Conservation (phyloP, 2,113 vertebrate genomes). For the Fulica atra region DNA sequence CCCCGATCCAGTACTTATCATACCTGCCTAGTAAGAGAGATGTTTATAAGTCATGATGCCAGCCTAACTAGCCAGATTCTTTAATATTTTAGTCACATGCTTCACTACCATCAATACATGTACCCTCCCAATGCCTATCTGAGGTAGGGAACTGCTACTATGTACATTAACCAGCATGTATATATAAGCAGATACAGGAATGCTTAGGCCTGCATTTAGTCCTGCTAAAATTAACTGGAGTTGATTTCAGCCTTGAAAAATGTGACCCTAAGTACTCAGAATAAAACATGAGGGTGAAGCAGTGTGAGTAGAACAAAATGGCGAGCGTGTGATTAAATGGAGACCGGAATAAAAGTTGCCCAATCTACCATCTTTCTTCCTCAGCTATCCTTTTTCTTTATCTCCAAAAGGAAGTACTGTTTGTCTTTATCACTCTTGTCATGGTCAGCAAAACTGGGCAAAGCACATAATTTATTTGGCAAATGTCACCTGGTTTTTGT, state of each 20-base stretch:
- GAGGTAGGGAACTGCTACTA: not conserved
- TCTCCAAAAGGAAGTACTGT: not conserved
- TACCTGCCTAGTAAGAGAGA: not conserved
- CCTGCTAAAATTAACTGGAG: slow-evolving; percentile 1
- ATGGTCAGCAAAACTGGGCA: slow-evolving; percentile 1
- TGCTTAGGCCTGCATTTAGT: not conserved
- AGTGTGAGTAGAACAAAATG: not conserved
- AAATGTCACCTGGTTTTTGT: slow-evolving; percentile 44
- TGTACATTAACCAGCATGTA: not conserved
- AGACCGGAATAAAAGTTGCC: not conserved
- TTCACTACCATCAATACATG: not conserved
- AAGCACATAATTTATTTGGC: slow-evolving; percentile 20
- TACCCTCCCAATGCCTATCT: not conserved
- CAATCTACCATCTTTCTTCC: not conserved
- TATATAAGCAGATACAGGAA: not conserved
- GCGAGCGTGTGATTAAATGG: not conserved
- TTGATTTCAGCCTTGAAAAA: slow-evolving; percentile 28
- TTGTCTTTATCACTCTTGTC: slow-evolving; percentile 3
- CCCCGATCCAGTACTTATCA: not conserved
- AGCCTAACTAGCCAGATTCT: not conserved
- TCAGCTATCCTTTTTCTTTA: not conserved
- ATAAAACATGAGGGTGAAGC: slow-evolving; percentile 10
- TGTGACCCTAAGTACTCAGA: not conserved
- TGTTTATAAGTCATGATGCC: not conserved
- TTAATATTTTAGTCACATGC: not conserved